Base-by-base conservation (phyloP, 2,797 vertebrate species). In the Graptemys geographica region DNA sequence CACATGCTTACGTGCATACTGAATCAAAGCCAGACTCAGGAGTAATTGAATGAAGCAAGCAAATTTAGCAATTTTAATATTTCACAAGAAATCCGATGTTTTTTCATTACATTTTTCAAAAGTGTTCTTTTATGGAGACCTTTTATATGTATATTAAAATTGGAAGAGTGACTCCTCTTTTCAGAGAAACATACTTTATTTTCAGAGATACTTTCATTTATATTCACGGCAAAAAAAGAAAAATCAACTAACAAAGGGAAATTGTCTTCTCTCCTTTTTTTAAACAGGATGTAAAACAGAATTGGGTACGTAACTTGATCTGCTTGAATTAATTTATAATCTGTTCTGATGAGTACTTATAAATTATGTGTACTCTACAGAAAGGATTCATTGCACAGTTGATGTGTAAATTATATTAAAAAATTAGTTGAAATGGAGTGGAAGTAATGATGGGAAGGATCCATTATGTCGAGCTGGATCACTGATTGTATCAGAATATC, bases 361-460 rank as follows among this genome's bases (percentile, higher is more conserved):
- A 47, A 33, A 31, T 56, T 31, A 33, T 18, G 3, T 79, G 65
- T 0, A 0, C 25, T 11, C 1, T 33, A 7, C 47, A 49, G 31
- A 56, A 72, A 89, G 1, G 1, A 59, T 53, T 53, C 69, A 82
- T 8, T 83, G 16, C 2, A 55, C 10, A 74, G 16, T 69, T 76
- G 74, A 76, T 44, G 1, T 21, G 56, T 49, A 76, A 56, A 83
- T 72, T 84, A 84, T 8, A n/a, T 69, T 87, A 41, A 8, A 33
- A 79, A 72, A 69, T 19, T n/a, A 2, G 1, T 84, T 84, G 28
- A 84, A 87, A 69, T 49, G 52, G 51, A 69, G 25, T 2, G 37
- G 13, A 89, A 92, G 28, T n/a, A 72, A 28, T 6, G 87, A 41
- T 78, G 11, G 31, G 57, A 72, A 69, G 19, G 78, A 72, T 79